A percentile compares a stretch with the other conserved stretches of the same genome.
Evolutionary conservation across 2,888 invertebrate species (phyloP).

Genomic region (Ischnus inquisitorius): DNA sequence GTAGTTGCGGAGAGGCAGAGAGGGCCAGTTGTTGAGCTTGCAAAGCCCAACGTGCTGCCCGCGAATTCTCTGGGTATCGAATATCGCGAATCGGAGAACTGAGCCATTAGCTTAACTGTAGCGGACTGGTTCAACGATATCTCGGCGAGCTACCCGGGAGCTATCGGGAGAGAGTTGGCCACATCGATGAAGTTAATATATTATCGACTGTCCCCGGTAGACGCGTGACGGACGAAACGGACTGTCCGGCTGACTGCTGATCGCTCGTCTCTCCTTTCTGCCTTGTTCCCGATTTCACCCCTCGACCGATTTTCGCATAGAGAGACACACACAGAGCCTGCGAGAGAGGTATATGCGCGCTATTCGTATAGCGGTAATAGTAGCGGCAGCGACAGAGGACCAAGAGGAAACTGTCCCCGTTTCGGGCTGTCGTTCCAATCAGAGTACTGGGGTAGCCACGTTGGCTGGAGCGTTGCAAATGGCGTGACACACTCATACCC

Average conservation of each 20-base stretch:
- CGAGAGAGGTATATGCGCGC: neutral
- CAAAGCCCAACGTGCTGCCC: conserved; percentile 30
- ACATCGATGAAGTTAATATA: conserved; percentile 77
- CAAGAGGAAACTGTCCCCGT: conserved; percentile 50
- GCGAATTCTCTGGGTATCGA: conserved; percentile 46
- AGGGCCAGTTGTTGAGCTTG: conserved; percentile 51
- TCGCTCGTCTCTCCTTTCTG: conserved; percentile 44
- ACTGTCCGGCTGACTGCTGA: conserved; percentile 39
- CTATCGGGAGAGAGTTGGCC: conserved; percentile 57
- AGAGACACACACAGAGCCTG: neutral
- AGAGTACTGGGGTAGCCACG: conserved; percentile 63
- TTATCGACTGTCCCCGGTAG: conserved; percentile 78
- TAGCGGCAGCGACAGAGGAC: conserved; percentile 16
- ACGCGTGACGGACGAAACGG: conserved; percentile 66
- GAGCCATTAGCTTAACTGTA: conserved; percentile 59
- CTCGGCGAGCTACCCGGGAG: conserved; percentile 40
- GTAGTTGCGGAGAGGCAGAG: conserved; percentile 20
- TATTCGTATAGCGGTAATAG: neutral
- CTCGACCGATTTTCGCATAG: conserved; percentile 32
- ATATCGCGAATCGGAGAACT: conserved; percentile 60
- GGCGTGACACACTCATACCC: conserved; percentile 30
- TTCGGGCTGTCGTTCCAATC: conserved; percentile 75
- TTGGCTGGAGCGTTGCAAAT: conserved; percentile 48
- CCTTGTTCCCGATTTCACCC: conserved; percentile 71
- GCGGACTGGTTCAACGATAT: conserved; percentile 48